Conservation (phyloP, 2,113 vertebrate species). For the Shinisaurus crocodilurus region DNA sequence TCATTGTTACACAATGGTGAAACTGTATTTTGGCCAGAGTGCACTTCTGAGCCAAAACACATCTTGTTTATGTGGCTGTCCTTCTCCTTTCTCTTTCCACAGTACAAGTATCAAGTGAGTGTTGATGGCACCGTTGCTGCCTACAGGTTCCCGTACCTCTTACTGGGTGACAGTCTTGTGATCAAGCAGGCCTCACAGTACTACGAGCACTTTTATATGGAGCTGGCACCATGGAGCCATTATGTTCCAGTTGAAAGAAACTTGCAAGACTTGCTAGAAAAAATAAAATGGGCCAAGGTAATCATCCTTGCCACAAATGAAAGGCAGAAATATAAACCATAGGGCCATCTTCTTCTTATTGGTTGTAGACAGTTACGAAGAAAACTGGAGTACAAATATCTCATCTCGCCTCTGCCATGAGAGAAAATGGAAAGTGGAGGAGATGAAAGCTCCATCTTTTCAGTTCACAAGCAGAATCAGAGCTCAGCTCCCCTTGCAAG, state of each 20-base stretch:
- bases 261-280: conserved; percentile 88
- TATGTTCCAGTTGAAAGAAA: conserved; percentile 87
- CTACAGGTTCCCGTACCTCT: conserved; percentile 91
- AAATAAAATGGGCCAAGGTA: conserved; percentile 91
- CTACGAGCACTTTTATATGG: conserved; percentile 90
- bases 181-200: conserved; percentile 92
- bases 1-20: not conserved
- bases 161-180: conserved; percentile 92
- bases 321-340: not conserved
- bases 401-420: not conserved
- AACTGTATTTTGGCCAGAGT: conserved; percentile 2
- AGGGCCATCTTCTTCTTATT: not conserved
- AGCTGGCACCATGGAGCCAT: conserved; percentile 83
- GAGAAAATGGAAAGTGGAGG: not conserved
- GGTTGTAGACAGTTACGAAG: not conserved
- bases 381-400: not conserved
- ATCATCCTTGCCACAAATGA: conserved; percentile 10
- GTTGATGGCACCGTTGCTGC: conserved; percentile 94
- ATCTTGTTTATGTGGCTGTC: not conserved
- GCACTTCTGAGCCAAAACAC: not conserved
- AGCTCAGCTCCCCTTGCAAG: not conserved
- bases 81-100: conserved; percentile 16
- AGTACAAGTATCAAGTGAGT: conserved; percentile 96
- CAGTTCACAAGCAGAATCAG: not conserved
- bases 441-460: not conserved